Evolutionary conservation across 1,140 invertebrate genomes (phyloP).

Genomic region (Lanistes nyassanus): DNA sequence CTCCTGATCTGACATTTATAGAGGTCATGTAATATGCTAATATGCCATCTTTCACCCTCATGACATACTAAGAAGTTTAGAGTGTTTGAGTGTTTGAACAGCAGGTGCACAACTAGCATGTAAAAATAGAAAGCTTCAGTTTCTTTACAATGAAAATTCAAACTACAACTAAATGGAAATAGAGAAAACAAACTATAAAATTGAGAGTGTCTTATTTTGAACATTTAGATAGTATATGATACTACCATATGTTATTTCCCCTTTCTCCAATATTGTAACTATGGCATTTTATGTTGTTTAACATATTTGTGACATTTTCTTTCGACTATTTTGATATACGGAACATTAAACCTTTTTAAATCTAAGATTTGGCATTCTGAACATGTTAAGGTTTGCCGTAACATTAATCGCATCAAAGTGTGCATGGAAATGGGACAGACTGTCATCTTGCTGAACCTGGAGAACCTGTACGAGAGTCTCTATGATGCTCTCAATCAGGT

Average conservation of each 20-base stretch:
- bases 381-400: slow-evolving; percentile 56
- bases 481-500: slow-evolving; percentile 65
- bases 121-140: not conserved
- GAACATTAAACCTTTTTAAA: not conserved
- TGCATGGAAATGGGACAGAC: slow-evolving; percentile 65
- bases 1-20: no score
- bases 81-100: no score
- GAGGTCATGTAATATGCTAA: no score
- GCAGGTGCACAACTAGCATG: no score
- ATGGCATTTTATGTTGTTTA: not conserved
- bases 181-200: not conserved
- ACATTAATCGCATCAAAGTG: slow-evolving; percentile 64
- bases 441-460: slow-evolving; percentile 60
- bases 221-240: no score
- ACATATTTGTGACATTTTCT: no score
- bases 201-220: no score
- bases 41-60: no score
- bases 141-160: not conserved
- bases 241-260: no score
- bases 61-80: no score
- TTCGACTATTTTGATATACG: no score
- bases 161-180: not conserved
- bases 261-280: no score
- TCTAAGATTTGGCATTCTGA: not conserved
- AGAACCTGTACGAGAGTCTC: slow-evolving; percentile 63